Percentiles rank a stretch among this genome's conserved stretches.
Evolutionary conservation across 2,113 vertebrate species (phyloP).

Genomic region (Atlantisia rogersi): DNA sequence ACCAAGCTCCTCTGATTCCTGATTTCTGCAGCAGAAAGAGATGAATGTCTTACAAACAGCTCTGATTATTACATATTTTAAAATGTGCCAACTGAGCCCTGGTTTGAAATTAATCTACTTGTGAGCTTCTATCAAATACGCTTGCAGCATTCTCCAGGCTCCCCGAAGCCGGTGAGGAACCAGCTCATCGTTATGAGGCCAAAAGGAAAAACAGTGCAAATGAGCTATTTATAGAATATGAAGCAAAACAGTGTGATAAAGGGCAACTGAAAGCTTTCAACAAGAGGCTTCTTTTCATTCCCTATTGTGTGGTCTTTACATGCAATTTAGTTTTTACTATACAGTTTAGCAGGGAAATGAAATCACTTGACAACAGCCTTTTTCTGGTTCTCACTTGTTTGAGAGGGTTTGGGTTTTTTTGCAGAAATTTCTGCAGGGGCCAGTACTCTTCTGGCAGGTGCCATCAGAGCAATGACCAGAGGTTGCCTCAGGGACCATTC

Average conservation of each 20-base stretch:
- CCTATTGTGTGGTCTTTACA: background rate
- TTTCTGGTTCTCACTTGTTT: background rate
- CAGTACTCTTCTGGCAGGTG: background rate
- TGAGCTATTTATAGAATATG: slow-evolving; percentile 65
- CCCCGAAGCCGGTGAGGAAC: slow-evolving; percentile 43
- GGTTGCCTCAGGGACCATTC: background rate
- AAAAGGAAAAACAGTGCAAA: slow-evolving; percentile 56
- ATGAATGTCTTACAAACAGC: slow-evolving; percentile 52
- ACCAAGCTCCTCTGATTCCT: slow-evolving; percentile 22
- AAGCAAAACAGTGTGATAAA: slow-evolving; percentile 62
- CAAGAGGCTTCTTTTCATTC: background rate
- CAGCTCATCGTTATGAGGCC: slow-evolving; percentile 41
- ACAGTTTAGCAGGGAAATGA: slow-evolving; percentile 2
- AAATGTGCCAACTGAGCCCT: background rate
- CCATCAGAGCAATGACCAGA: background rate
- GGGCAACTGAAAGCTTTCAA: slow-evolving; percentile 49
- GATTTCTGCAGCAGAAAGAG: slow-evolving; percentile 42
- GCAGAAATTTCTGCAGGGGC: background rate
- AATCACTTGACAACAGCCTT: slow-evolving; percentile 4
- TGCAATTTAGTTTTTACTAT: slow-evolving; percentile 19
- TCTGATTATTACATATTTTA: slow-evolving; percentile 27
- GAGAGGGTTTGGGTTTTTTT: background rate
- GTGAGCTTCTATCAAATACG: background rate
- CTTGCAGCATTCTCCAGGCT: background rate
- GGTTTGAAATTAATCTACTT: slow-evolving; percentile 31